A percentile compares a stretch with the other conserved stretches of the same genome.
Conservation (phyloP, 2,797 vertebrate species). For the Brotula barbata region DNA sequence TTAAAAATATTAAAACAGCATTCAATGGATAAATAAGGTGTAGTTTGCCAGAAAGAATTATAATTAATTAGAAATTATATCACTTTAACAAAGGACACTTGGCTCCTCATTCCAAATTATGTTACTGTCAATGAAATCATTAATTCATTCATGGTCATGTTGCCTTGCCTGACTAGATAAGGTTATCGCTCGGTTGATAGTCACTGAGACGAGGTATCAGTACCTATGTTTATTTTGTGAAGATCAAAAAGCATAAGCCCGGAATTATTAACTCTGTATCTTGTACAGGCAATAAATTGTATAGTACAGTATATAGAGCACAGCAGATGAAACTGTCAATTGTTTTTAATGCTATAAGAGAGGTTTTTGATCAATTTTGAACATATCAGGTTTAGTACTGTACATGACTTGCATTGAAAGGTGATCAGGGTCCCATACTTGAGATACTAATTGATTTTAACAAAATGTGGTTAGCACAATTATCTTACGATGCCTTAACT, state of each 20-base stretch:
- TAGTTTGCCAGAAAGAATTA: too few species aligned
- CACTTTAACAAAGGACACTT: too few species aligned
- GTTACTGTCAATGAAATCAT: not conserved
- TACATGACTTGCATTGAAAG: not conserved
- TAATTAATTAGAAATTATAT: too few species aligned
- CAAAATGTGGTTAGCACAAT: not conserved
- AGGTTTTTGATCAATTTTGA: not conserved
- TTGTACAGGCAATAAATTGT: too few species aligned
- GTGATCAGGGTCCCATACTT: too few species aligned
- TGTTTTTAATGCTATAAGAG: too few species aligned
- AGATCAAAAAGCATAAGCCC: not conserved
- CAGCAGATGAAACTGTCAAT: too few species aligned
- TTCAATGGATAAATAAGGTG: not conserved
- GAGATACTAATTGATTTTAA: not conserved
- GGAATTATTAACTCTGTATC: too few species aligned
- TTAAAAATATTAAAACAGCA: not conserved
- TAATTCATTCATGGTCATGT: not conserved
- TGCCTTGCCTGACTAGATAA: not conserved
- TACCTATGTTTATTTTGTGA: not conserved
- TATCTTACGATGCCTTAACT: too few species aligned
- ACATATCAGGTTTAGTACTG: not conserved
- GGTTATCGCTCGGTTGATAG: not conserved
- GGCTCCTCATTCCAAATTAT: not conserved
- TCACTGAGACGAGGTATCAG: not conserved
- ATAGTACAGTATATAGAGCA: too few species aligned